Evolutionary conservation across 2,113 vertebrate species (phyloP).

Genomic region (Dasyprocta punctata): DNA sequence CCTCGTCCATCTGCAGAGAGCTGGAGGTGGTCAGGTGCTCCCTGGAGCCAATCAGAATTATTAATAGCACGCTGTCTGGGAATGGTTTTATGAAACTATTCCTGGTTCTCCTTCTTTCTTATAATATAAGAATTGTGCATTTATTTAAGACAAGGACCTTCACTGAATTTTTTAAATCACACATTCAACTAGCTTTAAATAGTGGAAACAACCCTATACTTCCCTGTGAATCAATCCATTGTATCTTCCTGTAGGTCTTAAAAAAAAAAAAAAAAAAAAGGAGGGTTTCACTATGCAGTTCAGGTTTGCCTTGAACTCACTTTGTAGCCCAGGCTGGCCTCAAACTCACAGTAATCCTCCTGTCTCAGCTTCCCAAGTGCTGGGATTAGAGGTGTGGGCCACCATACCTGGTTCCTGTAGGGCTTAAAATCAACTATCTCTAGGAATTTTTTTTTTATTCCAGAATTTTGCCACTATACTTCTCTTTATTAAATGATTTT

Average conservation of each 20-base stretch:
- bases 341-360: background rate
- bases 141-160: background rate
- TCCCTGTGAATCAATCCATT: background rate
- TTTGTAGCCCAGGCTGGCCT: background rate
- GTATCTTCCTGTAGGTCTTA: background rate
- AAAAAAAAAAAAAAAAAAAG: too few species aligned
- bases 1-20: background rate
- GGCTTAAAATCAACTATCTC: background rate
- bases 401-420: background rate
- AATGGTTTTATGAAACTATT: background rate
- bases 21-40: background rate
- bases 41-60: background rate
- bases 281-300: background rate
- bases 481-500: slow-evolving; percentile 37
- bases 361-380: background rate
- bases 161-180: background rate
- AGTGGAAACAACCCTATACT: background rate
- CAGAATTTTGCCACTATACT: background rate
- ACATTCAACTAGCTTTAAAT: slow-evolving; percentile 30
- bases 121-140: background rate
- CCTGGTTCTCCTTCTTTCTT: background rate
- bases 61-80: background rate
- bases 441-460: background rate
- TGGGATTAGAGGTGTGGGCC: background rate
- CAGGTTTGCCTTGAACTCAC: background rate